phyloP scores from a whole-genome alignment of 2,888 invertebrate genomes.

The Zele albiditarsus region DNA sequence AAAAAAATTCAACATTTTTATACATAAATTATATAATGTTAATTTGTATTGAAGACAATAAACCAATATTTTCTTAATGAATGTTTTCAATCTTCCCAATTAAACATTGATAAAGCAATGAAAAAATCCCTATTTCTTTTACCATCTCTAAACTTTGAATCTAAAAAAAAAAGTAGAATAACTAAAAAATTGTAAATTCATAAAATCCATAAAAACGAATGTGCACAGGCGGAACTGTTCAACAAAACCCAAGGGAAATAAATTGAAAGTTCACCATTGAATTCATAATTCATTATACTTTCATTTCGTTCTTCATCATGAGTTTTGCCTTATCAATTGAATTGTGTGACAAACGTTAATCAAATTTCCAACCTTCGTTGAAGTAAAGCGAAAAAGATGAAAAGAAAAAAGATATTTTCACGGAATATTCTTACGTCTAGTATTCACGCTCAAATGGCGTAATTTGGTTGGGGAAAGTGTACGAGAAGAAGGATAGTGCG shows the following conservation, averaged over 20 bases:
- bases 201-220: neutral
- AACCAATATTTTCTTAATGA: no score
- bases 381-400: constrained; percentile 8
- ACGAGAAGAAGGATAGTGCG: neutral
- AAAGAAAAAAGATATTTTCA: constrained; percentile 12
- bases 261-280: neutral
- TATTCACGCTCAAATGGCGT: constrained; percentile 1
- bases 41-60: no score
- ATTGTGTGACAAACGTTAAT: constrained; percentile 7
- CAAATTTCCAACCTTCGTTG: constrained; percentile 23
- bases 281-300: constrained; percentile 8
- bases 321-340: constrained; percentile 5
- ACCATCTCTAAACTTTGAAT: neutral
- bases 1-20: neutral
- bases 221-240: neutral
- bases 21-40: neutral
- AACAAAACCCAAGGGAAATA: neutral
- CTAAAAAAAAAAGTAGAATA: neutral
- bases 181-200: neutral
- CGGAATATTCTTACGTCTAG: neutral
- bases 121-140: no score
- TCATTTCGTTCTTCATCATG: constrained; percentile 4
- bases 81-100: no score
- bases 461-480: neutral
- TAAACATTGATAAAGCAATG: no score